Evolutionary conservation across 2,113 vertebrate species (phyloP).

Genomic region (Fulica atra): DNA sequence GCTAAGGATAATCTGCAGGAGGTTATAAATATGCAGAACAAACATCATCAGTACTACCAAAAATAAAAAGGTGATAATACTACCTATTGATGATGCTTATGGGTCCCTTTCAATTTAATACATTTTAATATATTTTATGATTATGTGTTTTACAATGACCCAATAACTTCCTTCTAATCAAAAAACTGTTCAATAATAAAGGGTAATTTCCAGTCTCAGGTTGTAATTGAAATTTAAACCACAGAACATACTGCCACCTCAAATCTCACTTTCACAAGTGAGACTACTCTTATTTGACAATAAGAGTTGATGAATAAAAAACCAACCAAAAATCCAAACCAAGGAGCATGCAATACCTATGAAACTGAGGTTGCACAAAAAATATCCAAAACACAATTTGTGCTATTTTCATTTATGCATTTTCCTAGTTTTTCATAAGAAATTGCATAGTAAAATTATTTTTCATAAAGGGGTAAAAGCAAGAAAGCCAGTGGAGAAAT

Average conservation of each 20-base stretch:
- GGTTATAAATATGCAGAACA: background rate
- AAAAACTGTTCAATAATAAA: no score
- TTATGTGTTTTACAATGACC: no score
- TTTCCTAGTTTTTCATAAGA: background rate
- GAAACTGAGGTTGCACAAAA: background rate
- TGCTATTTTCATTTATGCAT: background rate
- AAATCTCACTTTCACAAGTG: background rate
- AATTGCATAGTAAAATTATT: background rate
- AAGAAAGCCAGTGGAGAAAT: background rate
- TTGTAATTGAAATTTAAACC: background rate
- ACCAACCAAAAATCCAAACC: background rate
- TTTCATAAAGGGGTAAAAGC: background rate
- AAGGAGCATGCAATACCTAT: rapidly evolving
- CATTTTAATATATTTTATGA: no score
- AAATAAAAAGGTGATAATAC: background rate
- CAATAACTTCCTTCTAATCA: no score
- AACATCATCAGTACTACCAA: background rate
- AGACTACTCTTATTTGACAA: background rate
- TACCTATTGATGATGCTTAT: background rate
- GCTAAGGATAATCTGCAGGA: background rate
- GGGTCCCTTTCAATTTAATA: background rate
- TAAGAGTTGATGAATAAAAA: background rate
- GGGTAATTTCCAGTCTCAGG: background rate
- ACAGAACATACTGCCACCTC: background rate
- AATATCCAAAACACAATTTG: background rate